Percentiles rank a stretch among this genome's conserved stretches.
These are phyloP conservation scores for Neoitamus cyanurus DNA, from an alignment of 2,888 invertebrate species.

Conservation along the genomic window DNA sequence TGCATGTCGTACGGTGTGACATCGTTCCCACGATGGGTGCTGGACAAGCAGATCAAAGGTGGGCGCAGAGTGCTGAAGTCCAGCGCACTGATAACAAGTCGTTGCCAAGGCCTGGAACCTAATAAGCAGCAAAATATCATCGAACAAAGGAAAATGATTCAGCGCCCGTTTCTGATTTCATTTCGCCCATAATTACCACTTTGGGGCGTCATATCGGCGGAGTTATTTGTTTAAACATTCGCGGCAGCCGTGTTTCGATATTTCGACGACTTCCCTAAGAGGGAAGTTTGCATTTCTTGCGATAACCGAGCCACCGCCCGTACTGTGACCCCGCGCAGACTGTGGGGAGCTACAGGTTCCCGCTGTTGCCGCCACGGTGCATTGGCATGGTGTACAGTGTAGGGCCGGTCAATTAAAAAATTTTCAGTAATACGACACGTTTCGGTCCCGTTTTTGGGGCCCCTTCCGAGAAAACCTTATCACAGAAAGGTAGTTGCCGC, in stretches of 20 bases:
- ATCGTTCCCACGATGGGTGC: background rate
- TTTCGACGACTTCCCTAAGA: background rate
- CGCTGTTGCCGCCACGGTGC: background rate
- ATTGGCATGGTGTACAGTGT: background rate
- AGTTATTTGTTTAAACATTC: constrained; percentile 22
- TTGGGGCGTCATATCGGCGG: background rate
- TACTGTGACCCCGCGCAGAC: constrained; percentile 15
- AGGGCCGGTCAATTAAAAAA: constrained; percentile 1
- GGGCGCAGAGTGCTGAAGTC: background rate
- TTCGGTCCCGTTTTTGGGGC: background rate
- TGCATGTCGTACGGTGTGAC: background rate
- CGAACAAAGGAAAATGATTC: constrained; percentile 23
- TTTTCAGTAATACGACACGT: constrained; percentile 12
- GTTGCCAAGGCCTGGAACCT: background rate
- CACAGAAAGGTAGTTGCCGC: background rate
- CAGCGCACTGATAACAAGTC: background rate
- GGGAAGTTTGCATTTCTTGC: constrained; percentile 18
- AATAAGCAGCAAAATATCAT: constrained; percentile 14
- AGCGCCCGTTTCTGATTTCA: constrained; percentile 32
- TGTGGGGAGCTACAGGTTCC: background rate
- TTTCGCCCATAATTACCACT: constrained; percentile 22
- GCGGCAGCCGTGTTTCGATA: background rate
- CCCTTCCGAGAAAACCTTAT: background rate
- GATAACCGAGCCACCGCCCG: background rate
- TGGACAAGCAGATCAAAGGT: background rate